A percentile compares a stretch with the other conserved stretches of the same genome.
Evolutionary conservation across 2,113 vertebrate genomes (phyloP).

Genomic region (Corythaeola cristata): DNA sequence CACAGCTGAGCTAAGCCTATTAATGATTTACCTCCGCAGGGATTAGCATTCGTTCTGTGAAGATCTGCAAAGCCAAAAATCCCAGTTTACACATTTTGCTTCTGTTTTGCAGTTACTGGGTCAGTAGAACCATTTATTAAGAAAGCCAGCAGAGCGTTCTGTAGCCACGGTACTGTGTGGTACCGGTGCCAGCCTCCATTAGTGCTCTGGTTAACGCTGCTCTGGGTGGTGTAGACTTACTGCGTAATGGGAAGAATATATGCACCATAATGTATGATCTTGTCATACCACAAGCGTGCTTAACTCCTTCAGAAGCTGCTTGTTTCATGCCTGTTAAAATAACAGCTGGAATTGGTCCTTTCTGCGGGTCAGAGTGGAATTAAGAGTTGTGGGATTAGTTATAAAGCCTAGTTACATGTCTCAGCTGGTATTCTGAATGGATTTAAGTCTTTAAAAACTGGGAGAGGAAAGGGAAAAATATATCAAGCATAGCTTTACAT

Average conservation of each 20-base stretch:
- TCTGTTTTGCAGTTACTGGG: background rate
- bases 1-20: background rate
- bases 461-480: background rate
- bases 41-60: background rate
- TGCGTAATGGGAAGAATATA: background rate
- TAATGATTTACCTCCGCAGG: background rate
- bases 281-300: accelerated
- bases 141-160: background rate
- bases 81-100: background rate
- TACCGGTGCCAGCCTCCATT: background rate
- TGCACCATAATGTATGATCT: accelerated
- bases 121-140: background rate
- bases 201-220: background rate
- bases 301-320: background rate
- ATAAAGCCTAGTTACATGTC: background rate
- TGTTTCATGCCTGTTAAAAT: background rate
- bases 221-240: background rate
- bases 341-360: background rate
- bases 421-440: background rate
- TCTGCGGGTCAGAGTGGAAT: constrained; percentile 38
- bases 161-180: accelerated
- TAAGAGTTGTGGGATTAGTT: constrained; percentile 52
- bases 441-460: constrained; percentile 3
- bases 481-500: background rate
- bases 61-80: background rate